Conservation (phyloP, 35 echinoderm and acorn worm species). For the Ophiothrix spiculata region DNA sequence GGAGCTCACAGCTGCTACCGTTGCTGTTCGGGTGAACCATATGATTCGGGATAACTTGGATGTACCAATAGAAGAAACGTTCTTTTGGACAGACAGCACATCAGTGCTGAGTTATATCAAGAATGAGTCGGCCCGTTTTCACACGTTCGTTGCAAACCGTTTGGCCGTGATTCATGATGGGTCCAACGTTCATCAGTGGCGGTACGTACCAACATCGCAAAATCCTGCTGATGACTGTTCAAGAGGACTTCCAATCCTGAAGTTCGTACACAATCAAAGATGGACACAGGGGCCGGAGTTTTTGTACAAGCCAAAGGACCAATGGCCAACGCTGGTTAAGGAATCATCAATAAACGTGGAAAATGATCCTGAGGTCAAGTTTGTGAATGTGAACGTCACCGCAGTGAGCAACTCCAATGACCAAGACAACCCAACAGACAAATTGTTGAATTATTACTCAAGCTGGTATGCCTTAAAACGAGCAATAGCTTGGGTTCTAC, state of each 20-base stretch:
- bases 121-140: conserved; percentile 23
- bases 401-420: not conserved
- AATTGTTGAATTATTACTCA: not conserved
- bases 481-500: not conserved
- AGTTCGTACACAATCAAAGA: conserved; percentile 12
- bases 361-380: not conserved
- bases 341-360: not conserved
- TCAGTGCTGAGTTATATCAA: conserved; percentile 22
- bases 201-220: conserved; percentile 38
- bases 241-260: conserved; percentile 29
- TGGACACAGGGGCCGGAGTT: conserved; percentile 50
- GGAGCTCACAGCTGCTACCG: not conserved
- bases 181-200: conserved; percentile 45
- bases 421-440: not conserved
- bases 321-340: conserved; percentile 15
- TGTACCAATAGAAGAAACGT: not conserved
- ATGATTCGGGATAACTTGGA: not conserved
- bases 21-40: not conserved
- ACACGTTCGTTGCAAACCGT: conserved; percentile 54
- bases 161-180: conserved; percentile 20
- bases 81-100: conserved; percentile 38
- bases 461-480: not conserved
- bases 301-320: not conserved
- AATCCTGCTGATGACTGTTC: conserved; percentile 60
- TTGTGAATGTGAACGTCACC: not conserved